Conservation (phyloP, 2,888 invertebrate genomes). For the Spisula subtruncata region DNA sequence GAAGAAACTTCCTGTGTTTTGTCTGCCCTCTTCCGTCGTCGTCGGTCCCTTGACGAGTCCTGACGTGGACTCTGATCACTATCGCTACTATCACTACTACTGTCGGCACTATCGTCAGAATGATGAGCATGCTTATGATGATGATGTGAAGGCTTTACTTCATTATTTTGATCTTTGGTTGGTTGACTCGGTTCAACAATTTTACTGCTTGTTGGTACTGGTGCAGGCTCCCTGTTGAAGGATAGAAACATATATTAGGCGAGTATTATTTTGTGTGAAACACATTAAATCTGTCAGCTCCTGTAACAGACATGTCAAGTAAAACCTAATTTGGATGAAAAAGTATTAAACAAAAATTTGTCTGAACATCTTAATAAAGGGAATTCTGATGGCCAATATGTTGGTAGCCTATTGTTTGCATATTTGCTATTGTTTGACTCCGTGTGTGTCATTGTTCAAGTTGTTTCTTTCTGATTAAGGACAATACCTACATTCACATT, state of each 20-base stretch:
- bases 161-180: not conserved
- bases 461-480: too few species aligned
- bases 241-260: not conserved
- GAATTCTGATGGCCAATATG: too few species aligned
- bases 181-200: not conserved
- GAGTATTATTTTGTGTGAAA: too few species aligned
- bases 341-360: too few species aligned
- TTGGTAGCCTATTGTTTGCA: too few species aligned
- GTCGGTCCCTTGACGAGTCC: not conserved
- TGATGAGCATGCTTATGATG: not conserved
- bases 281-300: too few species aligned
- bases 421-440: too few species aligned
- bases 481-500: too few species aligned
- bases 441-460: too few species aligned
- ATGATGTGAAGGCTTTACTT: conserved; percentile 18
- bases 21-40: conserved; percentile 24
- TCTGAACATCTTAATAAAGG: too few species aligned
- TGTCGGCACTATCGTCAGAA: conserved; percentile 67
- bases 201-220: not conserved
- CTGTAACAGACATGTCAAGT: too few species aligned
- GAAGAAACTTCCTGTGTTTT: conserved; percentile 43
- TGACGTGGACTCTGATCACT: conserved; percentile 52
- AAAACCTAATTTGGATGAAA: too few species aligned
- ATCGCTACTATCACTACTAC: conserved; percentile 73
- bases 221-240: not conserved